Percentiles rank a stretch among this genome's conserved stretches.
These are phyloP conservation scores for Rhinolophus ferrumequinum DNA, from an alignment of 2,113 vertebrate genomes.

Conservation along the genomic window DNA sequence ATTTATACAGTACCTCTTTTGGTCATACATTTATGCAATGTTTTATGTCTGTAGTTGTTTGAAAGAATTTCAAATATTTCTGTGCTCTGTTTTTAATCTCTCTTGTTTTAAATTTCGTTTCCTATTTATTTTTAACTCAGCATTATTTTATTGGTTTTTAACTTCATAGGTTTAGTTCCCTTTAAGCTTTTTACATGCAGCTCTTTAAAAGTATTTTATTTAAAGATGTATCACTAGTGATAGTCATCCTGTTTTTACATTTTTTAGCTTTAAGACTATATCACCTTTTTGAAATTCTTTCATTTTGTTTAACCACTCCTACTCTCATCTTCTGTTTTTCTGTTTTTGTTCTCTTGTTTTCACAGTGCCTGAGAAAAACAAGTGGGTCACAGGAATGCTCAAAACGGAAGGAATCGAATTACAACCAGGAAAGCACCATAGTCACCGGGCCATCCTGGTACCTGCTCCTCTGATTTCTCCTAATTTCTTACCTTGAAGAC, in stretches of 20 bases:
- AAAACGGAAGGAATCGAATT: not conserved
- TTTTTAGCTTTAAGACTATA: not conserved
- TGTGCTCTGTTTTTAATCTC: not conserved
- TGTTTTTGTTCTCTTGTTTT: constrained; percentile 13
- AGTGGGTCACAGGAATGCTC: not conserved
- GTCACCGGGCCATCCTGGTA: not conserved
- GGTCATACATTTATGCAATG: not conserved
- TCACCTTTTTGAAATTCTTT: not conserved
- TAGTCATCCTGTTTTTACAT: not conserved
- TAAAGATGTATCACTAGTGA: not conserved
- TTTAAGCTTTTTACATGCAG: not conserved
- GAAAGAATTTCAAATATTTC: not conserved
- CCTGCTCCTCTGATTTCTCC: not conserved
- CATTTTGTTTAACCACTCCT: not conserved
- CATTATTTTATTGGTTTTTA: constrained; percentile 29
- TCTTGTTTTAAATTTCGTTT: not conserved
- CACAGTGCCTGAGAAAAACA: not conserved
- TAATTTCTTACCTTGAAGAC: not conserved
- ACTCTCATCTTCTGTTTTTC: not conserved
- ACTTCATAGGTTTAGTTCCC: not conserved
- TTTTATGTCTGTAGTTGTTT: not conserved
- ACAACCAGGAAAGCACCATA: not conserved
- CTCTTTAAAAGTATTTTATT: not conserved
- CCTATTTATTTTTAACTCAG: constrained; percentile 22
- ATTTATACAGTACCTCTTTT: not conserved